These are phyloP conservation scores for Calidris pygmaea DNA, from an alignment of 2,113 vertebrate genomes.

Conservation along the genomic window DNA sequence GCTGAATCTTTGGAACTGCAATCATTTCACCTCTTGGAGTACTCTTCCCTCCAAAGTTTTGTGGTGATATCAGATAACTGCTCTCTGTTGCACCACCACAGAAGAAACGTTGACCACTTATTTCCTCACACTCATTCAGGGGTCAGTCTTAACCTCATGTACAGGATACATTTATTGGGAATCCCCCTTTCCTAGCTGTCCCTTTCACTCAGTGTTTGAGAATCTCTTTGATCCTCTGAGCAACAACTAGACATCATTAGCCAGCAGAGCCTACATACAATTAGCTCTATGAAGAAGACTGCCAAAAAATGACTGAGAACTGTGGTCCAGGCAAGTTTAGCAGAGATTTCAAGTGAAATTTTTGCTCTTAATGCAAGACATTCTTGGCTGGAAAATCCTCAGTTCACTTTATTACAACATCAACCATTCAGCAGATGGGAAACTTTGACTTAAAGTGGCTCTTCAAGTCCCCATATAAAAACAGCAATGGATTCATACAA, in stretches of 20 bases:
- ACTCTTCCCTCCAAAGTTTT: neutral
- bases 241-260: neutral
- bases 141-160: neutral
- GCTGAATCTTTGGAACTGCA: neutral
- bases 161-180: neutral
- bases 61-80: neutral
- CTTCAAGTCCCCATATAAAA: neutral
- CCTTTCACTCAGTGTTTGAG: neutral
- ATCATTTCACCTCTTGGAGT: neutral
- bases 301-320: neutral
- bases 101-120: fast-evolving
- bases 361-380: neutral
- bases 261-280: neutral
- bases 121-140: neutral
- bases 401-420: neutral
- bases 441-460: neutral
- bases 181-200: neutral
- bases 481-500: neutral
- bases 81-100: neutral
- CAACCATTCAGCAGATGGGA: neutral
- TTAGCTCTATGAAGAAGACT: neutral
- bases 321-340: neutral
- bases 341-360: neutral
- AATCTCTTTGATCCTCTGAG: neutral
- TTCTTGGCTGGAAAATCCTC: neutral